Conservation (phyloP, 2,797 vertebrate genomes). For the Schizopygopsis malacanthus region DNA sequence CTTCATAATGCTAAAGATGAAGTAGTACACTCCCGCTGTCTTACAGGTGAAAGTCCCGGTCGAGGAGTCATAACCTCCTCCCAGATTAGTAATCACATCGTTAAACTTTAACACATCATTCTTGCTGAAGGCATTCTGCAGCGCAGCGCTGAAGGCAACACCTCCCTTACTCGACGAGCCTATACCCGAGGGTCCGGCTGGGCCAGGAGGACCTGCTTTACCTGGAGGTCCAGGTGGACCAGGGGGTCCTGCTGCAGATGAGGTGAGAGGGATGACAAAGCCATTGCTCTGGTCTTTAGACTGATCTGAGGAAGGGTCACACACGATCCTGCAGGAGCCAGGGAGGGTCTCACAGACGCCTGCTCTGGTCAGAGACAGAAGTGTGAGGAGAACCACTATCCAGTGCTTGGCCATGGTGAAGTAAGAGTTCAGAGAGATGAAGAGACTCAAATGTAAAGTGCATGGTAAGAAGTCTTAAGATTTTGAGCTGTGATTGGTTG, state of each 20-base stretch:
- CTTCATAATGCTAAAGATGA: constrained; percentile 93
- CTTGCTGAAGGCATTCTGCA: constrained; percentile 87
- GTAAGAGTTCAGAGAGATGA: background rate
- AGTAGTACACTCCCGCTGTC: constrained; percentile 89
- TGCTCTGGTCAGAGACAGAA: constrained; percentile 32
- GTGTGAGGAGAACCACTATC: constrained; percentile 31
- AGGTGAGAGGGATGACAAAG: constrained; percentile 76
- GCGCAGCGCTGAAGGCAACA: constrained; percentile 89
- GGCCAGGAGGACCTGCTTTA: constrained; percentile 86
- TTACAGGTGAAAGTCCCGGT: constrained; percentile 95
- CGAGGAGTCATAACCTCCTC: constrained; percentile 90
- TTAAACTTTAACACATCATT: constrained; percentile 91
- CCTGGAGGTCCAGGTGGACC: constrained; percentile 86
- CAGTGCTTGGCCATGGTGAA: constrained; percentile 44
- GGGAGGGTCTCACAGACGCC: constrained; percentile 7
- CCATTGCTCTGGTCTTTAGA: constrained; percentile 72
- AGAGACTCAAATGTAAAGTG: background rate
- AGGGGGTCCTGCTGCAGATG: constrained; percentile 78
- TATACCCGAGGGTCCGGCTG: constrained; percentile 81
- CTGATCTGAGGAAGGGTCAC: constrained; percentile 85
- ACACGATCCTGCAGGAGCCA: constrained; percentile 88
- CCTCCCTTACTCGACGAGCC: constrained; percentile 73
- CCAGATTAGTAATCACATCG: constrained; percentile 93
- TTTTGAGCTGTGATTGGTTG: background rate
- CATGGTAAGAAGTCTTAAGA: background rate